phyloP scores from a whole-genome alignment of 2,113 vertebrate species.

The Edolisoma coerulescens region DNA sequence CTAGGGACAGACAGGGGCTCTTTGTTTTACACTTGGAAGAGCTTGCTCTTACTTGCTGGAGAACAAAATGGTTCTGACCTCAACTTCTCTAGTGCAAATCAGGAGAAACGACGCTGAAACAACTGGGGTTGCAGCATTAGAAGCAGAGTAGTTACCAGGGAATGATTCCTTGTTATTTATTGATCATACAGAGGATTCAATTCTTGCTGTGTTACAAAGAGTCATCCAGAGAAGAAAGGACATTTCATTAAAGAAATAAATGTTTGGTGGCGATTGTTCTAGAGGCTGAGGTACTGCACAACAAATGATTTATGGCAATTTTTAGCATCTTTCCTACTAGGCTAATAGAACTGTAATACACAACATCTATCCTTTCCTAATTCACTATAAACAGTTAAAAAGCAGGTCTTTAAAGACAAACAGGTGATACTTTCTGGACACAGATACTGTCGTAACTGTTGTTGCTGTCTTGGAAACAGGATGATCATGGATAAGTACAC shows the following conservation, averaged over 20 bases:
- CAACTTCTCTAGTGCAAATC: neutral
- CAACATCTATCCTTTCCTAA: neutral
- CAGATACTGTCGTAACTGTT: neutral
- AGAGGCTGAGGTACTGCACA: neutral
- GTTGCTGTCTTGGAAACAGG: neutral
- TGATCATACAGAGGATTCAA: neutral
- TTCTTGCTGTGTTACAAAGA: neutral
- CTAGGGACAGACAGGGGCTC: neutral
- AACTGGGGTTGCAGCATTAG: neutral
- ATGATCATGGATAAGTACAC: neutral
- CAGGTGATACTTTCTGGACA: neutral
- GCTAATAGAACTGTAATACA: neutral
- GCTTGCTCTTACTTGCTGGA: neutral
- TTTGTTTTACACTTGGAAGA: neutral
- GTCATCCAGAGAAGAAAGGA: neutral
- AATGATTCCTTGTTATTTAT: neutral
- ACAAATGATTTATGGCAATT: neutral
- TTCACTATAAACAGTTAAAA: neutral
- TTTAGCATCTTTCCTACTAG: neutral
- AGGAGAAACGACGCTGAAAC: neutral
- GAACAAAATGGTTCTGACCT: neutral
- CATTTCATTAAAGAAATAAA: slow-evolving; percentile 13
- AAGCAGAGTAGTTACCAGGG: neutral
- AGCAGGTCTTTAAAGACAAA: neutral
- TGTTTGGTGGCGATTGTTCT: neutral